Evolutionary conservation across 2,797 vertebrate genomes (phyloP).

Genomic region (Poeciliopsis paucimaculata): DNA sequence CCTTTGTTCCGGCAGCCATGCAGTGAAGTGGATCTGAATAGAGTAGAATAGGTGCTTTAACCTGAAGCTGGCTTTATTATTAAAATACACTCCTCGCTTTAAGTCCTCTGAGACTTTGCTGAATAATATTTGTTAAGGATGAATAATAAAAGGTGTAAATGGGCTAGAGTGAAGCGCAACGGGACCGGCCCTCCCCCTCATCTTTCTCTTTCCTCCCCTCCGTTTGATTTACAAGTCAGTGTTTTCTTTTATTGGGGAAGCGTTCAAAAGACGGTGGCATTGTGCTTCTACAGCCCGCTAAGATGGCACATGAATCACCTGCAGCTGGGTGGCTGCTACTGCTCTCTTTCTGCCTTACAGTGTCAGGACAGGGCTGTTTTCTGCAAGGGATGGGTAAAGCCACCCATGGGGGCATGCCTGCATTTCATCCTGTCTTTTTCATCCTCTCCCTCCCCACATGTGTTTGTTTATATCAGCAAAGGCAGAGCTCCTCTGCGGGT

Average conservation of each 20-base stretch:
- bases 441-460: constrained; percentile 20
- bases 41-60: constrained; percentile 68
- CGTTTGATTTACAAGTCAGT: constrained; percentile 70
- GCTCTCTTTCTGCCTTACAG: constrained; percentile 12
- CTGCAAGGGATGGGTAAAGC: constrained; percentile 64
- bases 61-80: constrained; percentile 71
- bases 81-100: constrained; percentile 67
- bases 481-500: constrained; percentile 33
- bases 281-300: constrained; percentile 68
- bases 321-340: background rate
- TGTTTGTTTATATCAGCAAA: constrained; percentile 60
- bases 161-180: constrained; percentile 59
- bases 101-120: constrained; percentile 71
- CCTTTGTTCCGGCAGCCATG: constrained; percentile 57
- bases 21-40: constrained; percentile 49
- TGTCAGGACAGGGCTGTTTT: constrained; percentile 64
- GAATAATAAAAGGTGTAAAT: constrained; percentile 76
- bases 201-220: constrained; percentile 55
- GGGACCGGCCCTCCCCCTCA: constrained; percentile 51
- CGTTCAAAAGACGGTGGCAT: constrained; percentile 77
- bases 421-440: constrained; percentile 50
- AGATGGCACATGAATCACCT: constrained; percentile 76
- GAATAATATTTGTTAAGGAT: constrained; percentile 81
- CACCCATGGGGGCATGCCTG: constrained; percentile 53
- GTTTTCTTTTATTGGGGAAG: constrained; percentile 73